phyloP scores from a whole-genome alignment of 1,140 invertebrate species.

The Chrysopa pallens region DNA sequence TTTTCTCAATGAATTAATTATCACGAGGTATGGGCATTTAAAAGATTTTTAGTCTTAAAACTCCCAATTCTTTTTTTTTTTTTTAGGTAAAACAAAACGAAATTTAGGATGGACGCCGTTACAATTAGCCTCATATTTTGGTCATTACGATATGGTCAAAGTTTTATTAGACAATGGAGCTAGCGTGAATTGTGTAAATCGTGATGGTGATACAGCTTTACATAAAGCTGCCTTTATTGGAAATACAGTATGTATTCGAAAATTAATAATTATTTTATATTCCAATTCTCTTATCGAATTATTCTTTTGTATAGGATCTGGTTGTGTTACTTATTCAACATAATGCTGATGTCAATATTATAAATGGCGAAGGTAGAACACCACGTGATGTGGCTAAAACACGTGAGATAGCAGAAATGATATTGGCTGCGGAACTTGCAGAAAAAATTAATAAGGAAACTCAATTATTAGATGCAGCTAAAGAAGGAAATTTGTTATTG shows the following conservation, averaged over 20 bases:
- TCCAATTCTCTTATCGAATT: too few relatives aligned
- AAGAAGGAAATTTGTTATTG: conserved; percentile 32
- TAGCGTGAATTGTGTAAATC: neutral
- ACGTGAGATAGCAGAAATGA: conserved; percentile 31
- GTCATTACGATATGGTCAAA: neutral
- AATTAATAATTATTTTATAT: too few relatives aligned
- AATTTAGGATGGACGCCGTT: neutral
- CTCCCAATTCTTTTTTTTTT: too few relatives aligned
- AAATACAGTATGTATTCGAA: neutral
- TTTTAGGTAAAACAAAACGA: too few relatives aligned
- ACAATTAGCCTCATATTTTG: neutral
- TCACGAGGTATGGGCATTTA: too few relatives aligned
- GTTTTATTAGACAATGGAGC: neutral
- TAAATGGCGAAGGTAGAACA: conserved; percentile 40
- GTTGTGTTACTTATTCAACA: conserved; percentile 48
- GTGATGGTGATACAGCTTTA: neutral
- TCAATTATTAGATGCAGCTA: conserved; percentile 35
- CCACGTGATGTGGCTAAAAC: conserved; percentile 34
- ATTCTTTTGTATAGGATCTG: conserved; percentile 38
- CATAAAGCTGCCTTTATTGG: neutral
- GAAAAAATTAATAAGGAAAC: conserved; percentile 31
- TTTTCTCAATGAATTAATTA: too few relatives aligned
- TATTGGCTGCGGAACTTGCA: conserved; percentile 38
- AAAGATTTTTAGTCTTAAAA: too few relatives aligned
- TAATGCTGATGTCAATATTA: conserved; percentile 57